These are phyloP conservation scores for Diarsia dahlii DNA, from an alignment of 2,888 invertebrate species.

Conservation along the genomic window DNA sequence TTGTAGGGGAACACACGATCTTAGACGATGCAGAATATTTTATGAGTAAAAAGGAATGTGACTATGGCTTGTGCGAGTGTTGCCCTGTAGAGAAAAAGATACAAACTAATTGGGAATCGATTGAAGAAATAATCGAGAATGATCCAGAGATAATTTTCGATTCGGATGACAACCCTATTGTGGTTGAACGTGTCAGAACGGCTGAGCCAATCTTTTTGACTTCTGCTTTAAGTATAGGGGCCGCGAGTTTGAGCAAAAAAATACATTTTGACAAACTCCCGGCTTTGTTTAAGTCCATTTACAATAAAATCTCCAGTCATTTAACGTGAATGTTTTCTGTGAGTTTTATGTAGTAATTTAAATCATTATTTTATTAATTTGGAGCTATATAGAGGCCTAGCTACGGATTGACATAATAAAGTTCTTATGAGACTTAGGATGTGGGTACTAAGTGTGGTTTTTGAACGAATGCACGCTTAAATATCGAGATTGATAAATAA, in stretches of 20 bases:
- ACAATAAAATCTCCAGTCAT: constrained; percentile 75
- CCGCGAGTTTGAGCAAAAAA: constrained; percentile 71
- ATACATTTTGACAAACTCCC: constrained; percentile 77
- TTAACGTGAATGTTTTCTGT: constrained; percentile 62
- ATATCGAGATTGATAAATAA: constrained; percentile 4
- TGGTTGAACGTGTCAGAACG: constrained; percentile 77
- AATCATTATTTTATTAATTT: constrained; percentile 33
- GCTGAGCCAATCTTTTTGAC: constrained; percentile 61
- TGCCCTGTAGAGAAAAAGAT: constrained; percentile 77
- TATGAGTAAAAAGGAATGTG: constrained; percentile 85
- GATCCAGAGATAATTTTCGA: constrained; percentile 89
- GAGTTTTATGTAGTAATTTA: constrained; percentile 29
- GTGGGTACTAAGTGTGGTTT: neutral
- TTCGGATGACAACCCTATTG: constrained; percentile 83
- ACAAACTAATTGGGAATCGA: constrained; percentile 83
- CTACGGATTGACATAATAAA: constrained; percentile 13
- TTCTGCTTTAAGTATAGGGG: constrained; percentile 58
- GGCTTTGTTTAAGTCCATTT: constrained; percentile 77
- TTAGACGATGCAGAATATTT: constrained; percentile 85
- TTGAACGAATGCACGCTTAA: constrained; percentile 22
- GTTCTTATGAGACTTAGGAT: constrained; percentile 32
- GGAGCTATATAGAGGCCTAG: constrained; percentile 31
- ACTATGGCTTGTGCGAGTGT: constrained; percentile 85
- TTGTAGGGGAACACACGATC: constrained; percentile 80
- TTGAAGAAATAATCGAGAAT: constrained; percentile 87